These are phyloP conservation scores for Anguilla japonica DNA, from an alignment of 2,113 vertebrate species.

Conservation along the genomic window DNA sequence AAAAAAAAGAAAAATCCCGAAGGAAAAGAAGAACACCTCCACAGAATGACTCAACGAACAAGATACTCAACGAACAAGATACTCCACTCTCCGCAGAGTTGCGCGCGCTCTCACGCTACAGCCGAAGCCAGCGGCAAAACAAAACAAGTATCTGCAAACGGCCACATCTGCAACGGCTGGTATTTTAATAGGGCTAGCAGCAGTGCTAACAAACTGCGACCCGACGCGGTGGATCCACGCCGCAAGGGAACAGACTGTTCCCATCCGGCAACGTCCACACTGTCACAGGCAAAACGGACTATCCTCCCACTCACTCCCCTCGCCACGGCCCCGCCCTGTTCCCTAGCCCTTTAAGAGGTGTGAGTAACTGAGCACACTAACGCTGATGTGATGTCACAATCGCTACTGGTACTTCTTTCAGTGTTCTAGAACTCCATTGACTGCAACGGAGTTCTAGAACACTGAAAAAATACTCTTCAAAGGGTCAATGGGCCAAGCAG, in stretches of 20 bases:
- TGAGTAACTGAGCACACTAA: too few relatives aligned
- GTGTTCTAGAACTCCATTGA: too few relatives aligned
- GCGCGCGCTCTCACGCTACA: background rate
- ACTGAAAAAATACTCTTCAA: too few relatives aligned
- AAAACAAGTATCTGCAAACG: background rate
- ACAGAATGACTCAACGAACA: slow-evolving; percentile 11
- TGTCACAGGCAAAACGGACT: background rate
- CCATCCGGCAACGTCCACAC: too few relatives aligned
- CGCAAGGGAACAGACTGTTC: too few relatives aligned
- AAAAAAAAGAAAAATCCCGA: background rate
- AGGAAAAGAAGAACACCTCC: background rate
- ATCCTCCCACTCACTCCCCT: background rate
- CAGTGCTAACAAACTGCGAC: background rate
- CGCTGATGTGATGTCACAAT: too few relatives aligned
- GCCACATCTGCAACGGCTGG: background rate
- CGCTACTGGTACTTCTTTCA: too few relatives aligned
- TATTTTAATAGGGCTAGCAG: background rate
- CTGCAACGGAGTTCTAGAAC: too few relatives aligned
- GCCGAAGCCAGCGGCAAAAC: background rate
- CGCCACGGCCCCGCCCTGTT: background rate
- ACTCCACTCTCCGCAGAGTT: background rate
- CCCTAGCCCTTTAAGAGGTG: background rate
- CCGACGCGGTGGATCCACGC: background rate
- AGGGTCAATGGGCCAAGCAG: background rate
- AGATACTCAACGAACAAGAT: background rate